These are phyloP conservation scores for Protosalanx chinensis DNA, from an alignment of 2,797 vertebrate genomes.

Conservation along the genomic window DNA sequence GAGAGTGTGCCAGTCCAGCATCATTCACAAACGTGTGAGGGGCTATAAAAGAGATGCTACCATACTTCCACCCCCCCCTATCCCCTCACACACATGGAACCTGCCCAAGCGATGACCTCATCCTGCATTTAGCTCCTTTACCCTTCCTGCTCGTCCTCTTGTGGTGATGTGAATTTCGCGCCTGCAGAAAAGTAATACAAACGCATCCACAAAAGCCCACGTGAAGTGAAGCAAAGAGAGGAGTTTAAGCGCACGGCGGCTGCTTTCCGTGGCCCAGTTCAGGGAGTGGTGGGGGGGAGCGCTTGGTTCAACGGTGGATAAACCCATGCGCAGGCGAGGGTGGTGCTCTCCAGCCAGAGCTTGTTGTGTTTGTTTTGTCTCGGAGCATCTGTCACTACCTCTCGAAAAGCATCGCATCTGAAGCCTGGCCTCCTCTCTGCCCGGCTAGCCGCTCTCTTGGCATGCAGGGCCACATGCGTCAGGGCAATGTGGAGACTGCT, in stretches of 20 bases:
- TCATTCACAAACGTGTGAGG: not conserved
- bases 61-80: not conserved
- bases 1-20: not conserved
- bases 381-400: constrained; percentile 58
- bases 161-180: not conserved
- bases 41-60: not conserved
- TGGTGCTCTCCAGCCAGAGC: constrained; percentile 31
- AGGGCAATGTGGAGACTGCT: constrained; percentile 41
- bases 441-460: constrained; percentile 23
- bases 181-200: not conserved
- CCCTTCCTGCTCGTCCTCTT: not conserved
- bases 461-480: constrained; percentile 41
- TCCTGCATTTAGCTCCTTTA: constrained; percentile 18
- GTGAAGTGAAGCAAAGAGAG: not conserved
- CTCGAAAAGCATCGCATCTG: constrained; percentile 44
- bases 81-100: not conserved
- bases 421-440: constrained; percentile 37
- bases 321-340: not conserved
- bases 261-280: not conserved
- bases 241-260: not conserved
- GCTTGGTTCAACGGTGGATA: not conserved
- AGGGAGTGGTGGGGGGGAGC: not conserved
- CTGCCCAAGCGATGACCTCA: constrained; percentile 20
- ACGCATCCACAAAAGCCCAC: not conserved
- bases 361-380: constrained; percentile 49